Base-by-base conservation (phyloP, 2,113 vertebrate genomes). In the Oryzias woworae region DNA sequence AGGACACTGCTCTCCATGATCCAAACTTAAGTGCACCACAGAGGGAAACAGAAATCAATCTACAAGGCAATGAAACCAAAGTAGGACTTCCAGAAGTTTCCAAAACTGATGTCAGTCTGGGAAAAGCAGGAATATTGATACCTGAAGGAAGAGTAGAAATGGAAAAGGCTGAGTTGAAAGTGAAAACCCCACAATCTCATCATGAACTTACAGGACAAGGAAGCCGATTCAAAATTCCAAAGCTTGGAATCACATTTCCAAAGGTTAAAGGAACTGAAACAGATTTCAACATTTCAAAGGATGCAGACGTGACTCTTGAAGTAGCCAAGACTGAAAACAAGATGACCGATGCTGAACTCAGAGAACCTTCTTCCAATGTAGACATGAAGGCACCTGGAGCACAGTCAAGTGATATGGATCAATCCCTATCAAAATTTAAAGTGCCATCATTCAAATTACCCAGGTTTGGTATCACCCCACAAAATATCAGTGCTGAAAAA, bases 371-470 rank as follows among this genome's bases (percentile, higher is more conserved):
- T 23, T 41, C 14, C 53, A 18, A 81, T 60, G 67, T 56, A 22
- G 62, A 84, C 42, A 47, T 65, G 3, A 56, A 79, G 48, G 36
- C 52, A 20, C 64, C 69, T 24, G 71, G 70, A 15, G 22, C 42
- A 31, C 24, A 56, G 8, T 16, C 24, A 53, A 36, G 14, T n/a
- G 58, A 15, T 43, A 4, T 18, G 7, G 63, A 80, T 22, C 70
- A 22, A 43, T 80, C 79, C 18, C 64, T 64, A 61, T 72, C 76
- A 52, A 85, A 74, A 73, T 70, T 71, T 24, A 84, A 77, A 69
- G 17, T 80, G 20, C 87, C 82, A 28, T 42, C 69, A 31, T 70
- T 84, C 26, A 86, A 63, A 68, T 46, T 87, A 36, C 82, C 85
- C 1, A 83, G 76, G 69, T 81, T 86, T 84, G 81, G 87, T 50